phyloP scores from a whole-genome alignment of 2,797 vertebrate species.

The Spondyliosoma cantharus region DNA sequence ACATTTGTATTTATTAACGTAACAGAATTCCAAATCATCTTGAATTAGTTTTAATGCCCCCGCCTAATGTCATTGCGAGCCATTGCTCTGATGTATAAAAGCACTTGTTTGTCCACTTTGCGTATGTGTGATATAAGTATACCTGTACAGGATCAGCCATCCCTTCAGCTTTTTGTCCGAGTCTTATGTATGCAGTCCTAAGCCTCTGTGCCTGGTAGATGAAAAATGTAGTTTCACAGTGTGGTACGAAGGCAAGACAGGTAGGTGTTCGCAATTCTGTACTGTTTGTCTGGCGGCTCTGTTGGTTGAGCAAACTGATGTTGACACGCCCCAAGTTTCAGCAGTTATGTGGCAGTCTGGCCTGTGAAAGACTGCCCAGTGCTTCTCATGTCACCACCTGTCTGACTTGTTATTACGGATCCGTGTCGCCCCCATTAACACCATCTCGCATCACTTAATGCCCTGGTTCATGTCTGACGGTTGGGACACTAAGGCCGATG shows the following conservation, averaged over 20 bases:
- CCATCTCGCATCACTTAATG: neutral
- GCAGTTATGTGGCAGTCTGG: constrained; percentile 68
- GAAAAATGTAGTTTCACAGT: constrained; percentile 53
- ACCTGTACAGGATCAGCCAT: neutral
- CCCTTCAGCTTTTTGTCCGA: neutral
- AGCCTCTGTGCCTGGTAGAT: constrained; percentile 6
- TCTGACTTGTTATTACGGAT: constrained; percentile 17
- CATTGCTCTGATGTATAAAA: neutral
- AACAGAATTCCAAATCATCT: neutral
- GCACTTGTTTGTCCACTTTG: neutral
- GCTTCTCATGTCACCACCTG: constrained; percentile 49
- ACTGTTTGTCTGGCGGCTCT: constrained; percentile 69
- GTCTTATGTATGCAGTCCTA: neutral
- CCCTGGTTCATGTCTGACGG: neutral
- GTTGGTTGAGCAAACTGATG: constrained; percentile 76
- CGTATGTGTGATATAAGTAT: neutral
- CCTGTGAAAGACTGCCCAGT: constrained; percentile 49
- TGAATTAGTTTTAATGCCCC: neutral
- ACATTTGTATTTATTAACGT: neutral
- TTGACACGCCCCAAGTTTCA: constrained; percentile 80
- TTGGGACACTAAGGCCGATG: neutral
- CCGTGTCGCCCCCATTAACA: constrained; percentile 7
- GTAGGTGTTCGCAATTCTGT: constrained; percentile 65
- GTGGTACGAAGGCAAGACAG: constrained; percentile 51
- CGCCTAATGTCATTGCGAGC: neutral